phyloP scores from a whole-genome alignment of 2,113 vertebrate species.

The Apodemus speciosus region DNA sequence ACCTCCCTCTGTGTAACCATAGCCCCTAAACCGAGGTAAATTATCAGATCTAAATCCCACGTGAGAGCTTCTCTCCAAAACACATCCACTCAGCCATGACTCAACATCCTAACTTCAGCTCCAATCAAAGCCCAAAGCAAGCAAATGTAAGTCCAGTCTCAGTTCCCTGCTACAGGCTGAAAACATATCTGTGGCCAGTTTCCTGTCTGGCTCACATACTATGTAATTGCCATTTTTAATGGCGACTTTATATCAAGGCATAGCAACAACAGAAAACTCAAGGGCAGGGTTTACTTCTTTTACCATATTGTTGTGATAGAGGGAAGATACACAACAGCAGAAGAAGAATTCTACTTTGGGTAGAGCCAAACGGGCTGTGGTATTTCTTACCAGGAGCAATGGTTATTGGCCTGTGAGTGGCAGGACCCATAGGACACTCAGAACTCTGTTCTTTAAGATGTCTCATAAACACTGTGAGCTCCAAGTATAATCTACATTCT shows the following conservation, averaged over 20 bases:
- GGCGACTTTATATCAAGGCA: neutral
- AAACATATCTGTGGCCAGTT: accelerated
- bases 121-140: neutral
- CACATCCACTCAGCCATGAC: accelerated
- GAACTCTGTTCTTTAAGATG: neutral
- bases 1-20: neutral
- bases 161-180: neutral
- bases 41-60: neutral
- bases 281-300: neutral
- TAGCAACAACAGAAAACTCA: neutral
- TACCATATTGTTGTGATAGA: neutral
- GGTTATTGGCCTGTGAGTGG: neutral
- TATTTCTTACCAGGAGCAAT: constrained; percentile 35
- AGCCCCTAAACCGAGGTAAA: neutral
- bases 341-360: neutral
- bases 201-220: neutral
- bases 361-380: constrained; percentile 21
- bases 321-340: neutral
- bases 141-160: neutral
- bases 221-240: neutral
- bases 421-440: neutral
- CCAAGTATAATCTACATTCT: neutral
- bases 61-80: neutral
- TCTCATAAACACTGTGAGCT: neutral
- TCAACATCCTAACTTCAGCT: neutral